These are phyloP conservation scores for Coregonus suidteri DNA, from an alignment of 2,797 vertebrate genomes.

Conservation along the genomic window DNA sequence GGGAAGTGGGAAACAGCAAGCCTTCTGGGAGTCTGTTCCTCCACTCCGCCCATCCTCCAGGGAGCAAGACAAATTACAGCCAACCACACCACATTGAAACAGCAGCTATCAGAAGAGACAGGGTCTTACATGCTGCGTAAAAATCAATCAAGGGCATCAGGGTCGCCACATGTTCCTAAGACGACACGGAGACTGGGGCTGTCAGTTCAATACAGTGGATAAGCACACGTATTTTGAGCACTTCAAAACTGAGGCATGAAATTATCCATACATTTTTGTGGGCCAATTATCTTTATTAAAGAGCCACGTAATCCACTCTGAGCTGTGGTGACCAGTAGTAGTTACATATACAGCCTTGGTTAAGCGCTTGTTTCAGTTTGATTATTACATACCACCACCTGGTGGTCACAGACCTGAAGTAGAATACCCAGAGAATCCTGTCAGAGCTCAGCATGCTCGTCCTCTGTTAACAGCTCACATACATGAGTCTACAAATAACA, in stretches of 20 bases:
- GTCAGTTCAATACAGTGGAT: conserved; percentile 38
- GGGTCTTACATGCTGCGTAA: conserved; percentile 41
- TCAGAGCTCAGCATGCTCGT: neutral
- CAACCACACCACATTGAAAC: conserved; percentile 38
- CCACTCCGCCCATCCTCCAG: conserved; percentile 15
- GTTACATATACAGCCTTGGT: conserved; percentile 35
- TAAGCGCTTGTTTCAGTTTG: conserved; percentile 9
- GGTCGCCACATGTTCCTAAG: conserved; percentile 49
- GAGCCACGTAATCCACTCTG: conserved; percentile 23
- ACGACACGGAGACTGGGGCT: conserved; percentile 27
- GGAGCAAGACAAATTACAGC: conserved; percentile 47
- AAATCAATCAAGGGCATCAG: conserved; percentile 59
- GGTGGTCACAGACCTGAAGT: conserved; percentile 43
- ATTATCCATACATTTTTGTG: conserved; percentile 13
- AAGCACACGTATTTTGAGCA: conserved; percentile 33
- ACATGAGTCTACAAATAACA: neutral
- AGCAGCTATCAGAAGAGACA: conserved; percentile 56
- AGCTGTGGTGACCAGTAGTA: neutral
- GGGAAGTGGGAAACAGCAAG: conserved; percentile 36
- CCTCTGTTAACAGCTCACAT: neutral
- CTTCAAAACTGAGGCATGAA: conserved; percentile 2
- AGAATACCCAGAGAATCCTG: neutral
- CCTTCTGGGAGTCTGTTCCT: conserved; percentile 47
- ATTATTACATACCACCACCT: conserved; percentile 63
- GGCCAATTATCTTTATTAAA: conserved; percentile 10